Percentiles rank a stretch among this genome's conserved stretches.
Evolutionary conservation across 1,140 invertebrate genomes (phyloP).

Genomic region (Ptiloglossa arizonensis): DNA sequence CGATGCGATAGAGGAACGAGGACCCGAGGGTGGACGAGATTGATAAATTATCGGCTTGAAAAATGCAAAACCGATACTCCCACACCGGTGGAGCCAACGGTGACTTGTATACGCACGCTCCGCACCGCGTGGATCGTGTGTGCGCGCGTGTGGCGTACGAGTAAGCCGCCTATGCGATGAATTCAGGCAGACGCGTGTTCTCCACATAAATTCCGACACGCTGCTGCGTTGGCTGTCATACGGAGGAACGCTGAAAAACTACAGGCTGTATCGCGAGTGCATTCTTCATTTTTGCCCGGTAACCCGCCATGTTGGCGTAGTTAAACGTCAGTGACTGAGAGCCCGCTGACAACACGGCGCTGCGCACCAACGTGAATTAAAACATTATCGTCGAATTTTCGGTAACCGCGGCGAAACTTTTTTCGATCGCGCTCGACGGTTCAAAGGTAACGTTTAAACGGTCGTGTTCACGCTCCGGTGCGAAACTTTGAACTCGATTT

Average conservation of each 20-base stretch:
- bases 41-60: constrained; percentile 79
- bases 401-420: background rate
- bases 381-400: constrained; percentile 23
- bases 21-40: constrained; percentile 67
- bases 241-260: constrained; percentile 58
- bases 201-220: constrained; percentile 72
- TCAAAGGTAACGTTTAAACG: background rate
- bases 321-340: constrained; percentile 44
- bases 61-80: constrained; percentile 78
- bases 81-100: constrained; percentile 29
- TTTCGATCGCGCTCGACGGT: background rate
- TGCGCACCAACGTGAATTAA: constrained; percentile 3
- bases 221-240: constrained; percentile 70
- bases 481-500: background rate
- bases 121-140: background rate
- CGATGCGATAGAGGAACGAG: constrained; percentile 50
- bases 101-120: background rate
- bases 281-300: constrained; percentile 66
- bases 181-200: constrained; percentile 71
- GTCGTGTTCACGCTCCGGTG: background rate
- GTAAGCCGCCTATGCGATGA: constrained; percentile 59
- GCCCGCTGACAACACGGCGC: background rate
- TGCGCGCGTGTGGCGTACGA: constrained; percentile 12
- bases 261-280: constrained; percentile 48
- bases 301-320: constrained; percentile 31